Percentiles rank a stretch among this genome's conserved stretches.
These are phyloP conservation scores for Drosophila nigricruria DNA, from an alignment of 2,888 invertebrate species.

Conservation along the genomic window DNA sequence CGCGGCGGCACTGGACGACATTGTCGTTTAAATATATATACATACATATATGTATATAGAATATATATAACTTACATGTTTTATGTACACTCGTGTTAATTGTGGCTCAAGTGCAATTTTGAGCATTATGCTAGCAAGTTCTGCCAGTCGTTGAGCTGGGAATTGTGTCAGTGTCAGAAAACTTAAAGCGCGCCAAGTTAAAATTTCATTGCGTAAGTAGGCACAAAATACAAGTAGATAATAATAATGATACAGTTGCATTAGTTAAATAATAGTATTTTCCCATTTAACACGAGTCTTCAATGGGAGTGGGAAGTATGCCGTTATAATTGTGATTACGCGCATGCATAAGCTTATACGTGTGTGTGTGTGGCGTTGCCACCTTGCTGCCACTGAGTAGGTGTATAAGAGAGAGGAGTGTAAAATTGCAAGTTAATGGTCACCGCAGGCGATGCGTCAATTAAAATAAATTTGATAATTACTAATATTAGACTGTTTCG, in stretches of 20 bases:
- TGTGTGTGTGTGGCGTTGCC: slow-evolving; percentile 40
- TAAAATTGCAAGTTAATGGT: slow-evolving; percentile 34
- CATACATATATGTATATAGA: background rate
- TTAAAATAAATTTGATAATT: slow-evolving; percentile 77
- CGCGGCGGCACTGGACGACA: slow-evolving; percentile 32
- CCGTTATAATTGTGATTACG: slow-evolving; percentile 49
- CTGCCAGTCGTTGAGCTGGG: slow-evolving; percentile 28
- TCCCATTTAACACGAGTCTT: slow-evolving; percentile 27
- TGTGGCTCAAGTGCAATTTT: slow-evolving; percentile 42
- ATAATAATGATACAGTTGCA: slow-evolving; percentile 6
- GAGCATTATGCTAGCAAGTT: slow-evolving; percentile 41
- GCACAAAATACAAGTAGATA: slow-evolving; percentile 12
- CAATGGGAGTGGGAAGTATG: slow-evolving; percentile 48
- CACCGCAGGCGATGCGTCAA: slow-evolving; percentile 55
- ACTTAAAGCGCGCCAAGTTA: slow-evolving; percentile 41
- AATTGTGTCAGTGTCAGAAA: slow-evolving; percentile 22
- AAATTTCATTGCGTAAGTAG: slow-evolving; percentile 47
- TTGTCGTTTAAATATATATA: background rate
- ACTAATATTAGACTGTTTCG: slow-evolving; percentile 50
- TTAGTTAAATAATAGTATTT: slow-evolving; percentile 17
- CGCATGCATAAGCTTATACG: slow-evolving; percentile 15
- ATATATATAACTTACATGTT: slow-evolving; percentile 53
- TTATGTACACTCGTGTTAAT: slow-evolving; percentile 53
- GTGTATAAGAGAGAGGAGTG: slow-evolving; percentile 2
- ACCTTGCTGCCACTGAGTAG: slow-evolving; percentile 29